Base-by-base conservation (phyloP, 2,888 invertebrate genomes). In the Brachyopa scutellaris region DNA sequence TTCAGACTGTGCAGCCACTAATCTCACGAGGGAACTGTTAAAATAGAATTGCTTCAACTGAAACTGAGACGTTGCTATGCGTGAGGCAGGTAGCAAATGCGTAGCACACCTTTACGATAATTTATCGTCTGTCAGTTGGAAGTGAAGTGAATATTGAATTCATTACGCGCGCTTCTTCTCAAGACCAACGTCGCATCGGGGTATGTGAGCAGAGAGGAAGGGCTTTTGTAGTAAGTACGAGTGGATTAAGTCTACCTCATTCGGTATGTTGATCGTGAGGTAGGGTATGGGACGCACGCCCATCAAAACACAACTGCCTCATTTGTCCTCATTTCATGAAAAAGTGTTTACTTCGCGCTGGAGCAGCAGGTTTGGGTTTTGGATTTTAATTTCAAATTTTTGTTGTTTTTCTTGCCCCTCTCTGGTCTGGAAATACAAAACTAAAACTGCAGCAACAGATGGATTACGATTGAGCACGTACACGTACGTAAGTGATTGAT, bases 401-500 rank as follows among this genome's bases (percentile, higher is more conserved):
- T 42, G 2, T 36, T 57, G 1, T 57, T 31, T 33, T 19, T 11
- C 1, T 33, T 21, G 31, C n/a, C 1, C 2, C 11, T 36, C 15
- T 42, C 9, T n/a, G 36, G 49, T 51, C 26, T 31, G 13, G 8
- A 23, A 4, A 31, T 15, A 13, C 9, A 11, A 57, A 55, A 23
- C 11, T 8, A 17, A 53, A 8, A 26, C 26, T 26, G 66, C 66
- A 51, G 36, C 69, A 51, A 70, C 69, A 66, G 82, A 82, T 77
- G 77, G 66, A 82, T 82, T 76, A 82, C 82, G 47, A 66, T 66
- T 72, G 76, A 55, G 61, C 76, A 82, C 26, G 26, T n/a, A n/a
- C 26, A 26, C 82, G 82, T 70, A 82, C 61, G 70, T 36, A 61
- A 82, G 53, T 82, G 82, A 82, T 82, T 82, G 76, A 77, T 82